These are phyloP conservation scores for Drosophila fulvimacula DNA, from an alignment of 2,888 invertebrate genomes.

Conservation along the genomic window DNA sequence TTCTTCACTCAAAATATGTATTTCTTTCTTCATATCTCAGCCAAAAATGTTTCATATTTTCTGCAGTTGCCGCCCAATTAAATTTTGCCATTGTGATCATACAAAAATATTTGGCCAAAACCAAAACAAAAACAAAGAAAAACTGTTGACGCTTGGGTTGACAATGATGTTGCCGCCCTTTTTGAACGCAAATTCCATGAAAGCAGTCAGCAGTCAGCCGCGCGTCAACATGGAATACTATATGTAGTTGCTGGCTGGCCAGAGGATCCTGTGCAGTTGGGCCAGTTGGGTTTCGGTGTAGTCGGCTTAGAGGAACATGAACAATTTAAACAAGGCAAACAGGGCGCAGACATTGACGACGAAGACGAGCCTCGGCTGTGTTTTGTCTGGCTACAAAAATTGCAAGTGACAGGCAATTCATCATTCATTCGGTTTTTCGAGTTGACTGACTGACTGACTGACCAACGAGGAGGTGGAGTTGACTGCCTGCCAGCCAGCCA, in stretches of 20 bases:
- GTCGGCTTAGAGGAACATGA: constrained; percentile 71
- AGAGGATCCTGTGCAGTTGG: constrained; percentile 3
- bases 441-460: constrained; percentile 59
- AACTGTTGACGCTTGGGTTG: constrained; percentile 15
- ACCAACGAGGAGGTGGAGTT: constrained; percentile 41
- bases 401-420: constrained; percentile 82
- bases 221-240: constrained; percentile 56
- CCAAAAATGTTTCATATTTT: constrained; percentile 66
- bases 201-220: constrained; percentile 60
- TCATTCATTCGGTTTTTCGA: constrained; percentile 77
- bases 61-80: constrained; percentile 60
- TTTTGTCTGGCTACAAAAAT: constrained; percentile 79
- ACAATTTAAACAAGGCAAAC: constrained; percentile 71
- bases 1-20: constrained; percentile 17
- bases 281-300: not conserved
- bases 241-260: constrained; percentile 22
- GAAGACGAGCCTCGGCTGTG: constrained; percentile 51
- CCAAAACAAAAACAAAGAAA: constrained; percentile 5
- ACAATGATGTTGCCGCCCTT: constrained; percentile 51
- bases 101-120: constrained; percentile 28
- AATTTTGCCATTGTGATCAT: constrained; percentile 57
- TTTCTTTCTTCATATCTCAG: constrained; percentile 26
- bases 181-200: constrained; percentile 67
- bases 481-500: constrained; percentile 8
- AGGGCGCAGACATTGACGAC: constrained; percentile 32